Percentiles rank a stretch among this genome's conserved stretches.
These are phyloP conservation scores for Phlogophora meticulosa DNA, from an alignment of 2,888 invertebrate species.

Conservation along the genomic window DNA sequence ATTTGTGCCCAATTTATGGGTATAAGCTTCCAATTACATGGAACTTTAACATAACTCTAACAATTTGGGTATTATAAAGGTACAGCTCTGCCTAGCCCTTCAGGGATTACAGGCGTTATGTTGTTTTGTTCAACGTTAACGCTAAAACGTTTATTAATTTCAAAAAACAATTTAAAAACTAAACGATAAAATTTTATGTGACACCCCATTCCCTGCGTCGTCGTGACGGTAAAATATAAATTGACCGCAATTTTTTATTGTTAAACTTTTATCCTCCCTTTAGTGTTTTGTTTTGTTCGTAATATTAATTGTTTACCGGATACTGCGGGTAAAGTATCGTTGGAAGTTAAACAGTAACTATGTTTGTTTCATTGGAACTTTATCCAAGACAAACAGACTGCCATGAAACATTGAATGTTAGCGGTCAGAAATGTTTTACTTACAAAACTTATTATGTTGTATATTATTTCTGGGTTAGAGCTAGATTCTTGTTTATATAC, in stretches of 20 bases:
- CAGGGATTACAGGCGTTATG: too few species aligned
- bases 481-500: neutral
- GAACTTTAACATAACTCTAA: too few species aligned
- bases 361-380: constrained; percentile 52
- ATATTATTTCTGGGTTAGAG: constrained; percentile 1
- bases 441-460: constrained; percentile 16
- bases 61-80: too few species aligned
- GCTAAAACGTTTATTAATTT: neutral
- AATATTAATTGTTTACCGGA: constrained; percentile 60
- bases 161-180: neutral
- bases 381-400: constrained; percentile 43
- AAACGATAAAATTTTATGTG: neutral
- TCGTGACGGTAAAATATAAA: constrained; percentile 27
- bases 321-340: constrained; percentile 56
- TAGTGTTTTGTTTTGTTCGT: constrained; percentile 65
- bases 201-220: neutral
- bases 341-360: constrained; percentile 50
- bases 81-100: too few species aligned
- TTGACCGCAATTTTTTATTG: constrained; percentile 37
- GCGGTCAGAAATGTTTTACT: constrained; percentile 30
- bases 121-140: too few species aligned
- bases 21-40: too few species aligned
- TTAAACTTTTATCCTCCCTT: constrained; percentile 53
- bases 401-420: constrained; percentile 41
- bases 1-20: too few species aligned